Evolutionary conservation across 2,888 invertebrate genomes (phyloP), one percentile per base, ranked within the genome.

Genomic region (Rhingia rostrata): DNA sequence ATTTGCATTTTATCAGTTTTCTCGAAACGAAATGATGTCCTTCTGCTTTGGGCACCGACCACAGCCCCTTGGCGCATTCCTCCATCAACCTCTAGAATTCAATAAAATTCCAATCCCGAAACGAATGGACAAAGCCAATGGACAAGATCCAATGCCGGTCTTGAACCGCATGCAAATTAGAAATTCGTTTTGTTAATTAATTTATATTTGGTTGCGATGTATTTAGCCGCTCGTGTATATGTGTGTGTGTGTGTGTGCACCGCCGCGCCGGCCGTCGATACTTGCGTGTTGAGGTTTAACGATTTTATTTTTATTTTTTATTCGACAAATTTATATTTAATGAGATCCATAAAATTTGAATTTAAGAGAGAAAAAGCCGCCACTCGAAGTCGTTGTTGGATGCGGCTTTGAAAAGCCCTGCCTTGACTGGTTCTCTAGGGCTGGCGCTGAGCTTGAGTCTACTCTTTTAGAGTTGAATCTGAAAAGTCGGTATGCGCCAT

Each of bases 311-410:
- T 66, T 72, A 12, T 22, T 51, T 70, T 70, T 74, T 82, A 82
- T 82, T 84, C 88, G 89, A 91, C 91, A 91, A 91, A 91, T 91
- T 91, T 91, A 91, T 91, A 91, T 91, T 90, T 91, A 91, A 91
- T 91, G 91, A 91, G 91, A 89, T 89, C 90, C 90, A 91, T 91
- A 91, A 91, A 91, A 90, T 90, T 91, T 91, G 89, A 91, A 90
- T 90, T 90, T 90, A 90, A 90, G 90, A 88, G 89, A 88, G 89
- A 90, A 88, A 87, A 88, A 63, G 86, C 88, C 88, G 90, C 88
- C 87, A 56, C 37, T 64, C 58, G 66, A 72, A 53, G 77, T 79
- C 64, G 47, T 14, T 51, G 56, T 67, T 37, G 66, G 35, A 3
- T 60, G 67, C 7, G 14, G 37, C 37, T 33, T 6, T 39, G 51